Evolutionary conservation across 1,140 invertebrate species (phyloP).

Genomic region (Caerostris darwini): DNA sequence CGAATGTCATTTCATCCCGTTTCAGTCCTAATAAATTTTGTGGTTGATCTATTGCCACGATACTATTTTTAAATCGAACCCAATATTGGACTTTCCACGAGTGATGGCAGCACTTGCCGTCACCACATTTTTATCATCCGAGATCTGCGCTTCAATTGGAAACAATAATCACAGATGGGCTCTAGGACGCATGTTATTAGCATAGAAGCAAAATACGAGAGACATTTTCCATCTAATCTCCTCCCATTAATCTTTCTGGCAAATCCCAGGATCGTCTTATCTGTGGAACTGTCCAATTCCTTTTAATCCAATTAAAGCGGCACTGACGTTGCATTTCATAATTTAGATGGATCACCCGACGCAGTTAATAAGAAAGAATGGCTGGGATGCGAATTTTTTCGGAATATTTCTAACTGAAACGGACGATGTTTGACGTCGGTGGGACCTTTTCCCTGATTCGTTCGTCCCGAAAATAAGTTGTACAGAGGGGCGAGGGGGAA

Average conservation of each 20-base stretch:
- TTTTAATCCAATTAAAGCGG: conserved; percentile 78
- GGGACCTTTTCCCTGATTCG: conserved; percentile 76
- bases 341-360: conserved; percentile 71
- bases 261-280: conserved; percentile 72
- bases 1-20: not conserved
- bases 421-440: conserved; percentile 57
- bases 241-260: conserved; percentile 55
- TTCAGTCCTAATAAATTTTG: not conserved
- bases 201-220: conserved; percentile 67
- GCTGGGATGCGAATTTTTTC: conserved; percentile 52
- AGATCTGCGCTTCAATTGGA: conserved; percentile 31
- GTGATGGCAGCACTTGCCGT: conserved; percentile 67
- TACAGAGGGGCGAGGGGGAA: not conserved
- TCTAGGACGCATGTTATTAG: conserved; percentile 34
- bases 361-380: conserved; percentile 75
- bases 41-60: conserved; percentile 1
- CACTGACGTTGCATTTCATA: conserved; percentile 70
- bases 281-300: conserved; percentile 67
- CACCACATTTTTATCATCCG: not conserved
- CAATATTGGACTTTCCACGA: not conserved
- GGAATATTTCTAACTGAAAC: conserved; percentile 55
- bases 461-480: conserved; percentile 31
- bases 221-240: conserved; percentile 54
- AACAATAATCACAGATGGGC: conserved; percentile 66
- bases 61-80: conserved; percentile 15